These are phyloP conservation scores for Cossypha heuglini DNA, from an alignment of 2,797 vertebrate species.

Conservation along the genomic window DNA sequence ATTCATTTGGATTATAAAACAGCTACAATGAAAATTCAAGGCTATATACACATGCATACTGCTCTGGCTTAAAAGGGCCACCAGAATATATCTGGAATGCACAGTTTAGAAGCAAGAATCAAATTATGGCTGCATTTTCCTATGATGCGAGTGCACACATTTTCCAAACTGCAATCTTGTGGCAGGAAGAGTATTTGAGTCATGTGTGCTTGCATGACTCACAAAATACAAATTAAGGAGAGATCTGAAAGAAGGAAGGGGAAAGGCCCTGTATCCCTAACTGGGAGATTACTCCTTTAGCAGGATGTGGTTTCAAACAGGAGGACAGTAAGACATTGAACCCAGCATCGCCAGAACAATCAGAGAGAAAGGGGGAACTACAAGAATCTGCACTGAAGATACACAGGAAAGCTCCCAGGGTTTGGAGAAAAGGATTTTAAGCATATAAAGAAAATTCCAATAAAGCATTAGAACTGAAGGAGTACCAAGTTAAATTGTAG, in stretches of 20 bases:
- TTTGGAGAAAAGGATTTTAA: neutral
- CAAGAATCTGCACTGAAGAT: neutral
- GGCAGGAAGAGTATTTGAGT: constrained; percentile 8
- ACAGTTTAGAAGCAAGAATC: neutral
- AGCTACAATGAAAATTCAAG: neutral
- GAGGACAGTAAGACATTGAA: neutral
- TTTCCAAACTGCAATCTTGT: constrained; percentile 2
- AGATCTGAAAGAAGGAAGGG: neutral
- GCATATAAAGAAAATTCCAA: neutral
- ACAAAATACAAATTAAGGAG: neutral
- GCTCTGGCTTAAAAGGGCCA: neutral
- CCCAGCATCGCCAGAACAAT: neutral
- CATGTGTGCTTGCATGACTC: constrained; percentile 5
- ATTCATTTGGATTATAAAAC: neutral
- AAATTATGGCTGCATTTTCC: neutral
- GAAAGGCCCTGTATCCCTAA: neutral
- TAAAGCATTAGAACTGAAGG: neutral
- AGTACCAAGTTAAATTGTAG: neutral
- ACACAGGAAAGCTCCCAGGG: neutral
- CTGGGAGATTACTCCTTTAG: neutral
- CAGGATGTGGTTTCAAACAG: neutral
- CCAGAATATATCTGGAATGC: neutral
- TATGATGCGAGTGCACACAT: neutral
- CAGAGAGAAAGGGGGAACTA: neutral
- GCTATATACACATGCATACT: neutral